phyloP scores from a whole-genome alignment of 2,888 invertebrate species.

The Ceriagrion tenellum region DNA sequence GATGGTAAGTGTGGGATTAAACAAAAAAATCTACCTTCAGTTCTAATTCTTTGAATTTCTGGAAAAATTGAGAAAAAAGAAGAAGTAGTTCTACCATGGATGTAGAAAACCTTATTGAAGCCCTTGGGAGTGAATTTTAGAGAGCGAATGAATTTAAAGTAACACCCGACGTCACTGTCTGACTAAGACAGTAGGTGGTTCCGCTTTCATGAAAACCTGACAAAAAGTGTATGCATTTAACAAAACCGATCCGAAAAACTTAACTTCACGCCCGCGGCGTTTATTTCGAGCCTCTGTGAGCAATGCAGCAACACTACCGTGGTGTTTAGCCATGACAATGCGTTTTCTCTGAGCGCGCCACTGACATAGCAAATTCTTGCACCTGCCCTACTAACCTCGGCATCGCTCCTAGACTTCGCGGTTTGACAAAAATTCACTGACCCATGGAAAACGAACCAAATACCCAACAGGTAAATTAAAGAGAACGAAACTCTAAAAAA shows the following conservation, averaged over 20 bases:
- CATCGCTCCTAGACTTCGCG: not conserved
- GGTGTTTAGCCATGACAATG: not conserved
- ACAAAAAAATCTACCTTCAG: not conserved
- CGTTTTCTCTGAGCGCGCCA: not conserved
- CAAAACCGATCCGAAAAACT: too few species aligned
- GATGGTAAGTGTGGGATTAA: not conserved
- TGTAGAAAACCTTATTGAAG: too few species aligned
- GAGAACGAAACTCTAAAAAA: not conserved
- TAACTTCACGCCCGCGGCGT: not conserved
- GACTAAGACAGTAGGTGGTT: too few species aligned
- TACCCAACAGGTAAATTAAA: not conserved
- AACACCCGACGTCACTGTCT: too few species aligned
- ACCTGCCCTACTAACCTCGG: conserved; percentile 22
- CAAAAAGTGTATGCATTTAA: not conserved
- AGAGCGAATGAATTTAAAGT: too few species aligned
- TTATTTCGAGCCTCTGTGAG: not conserved
- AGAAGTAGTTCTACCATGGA: too few species aligned
- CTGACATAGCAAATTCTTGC: not conserved
- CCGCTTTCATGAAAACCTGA: not conserved
- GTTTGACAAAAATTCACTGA: not conserved
- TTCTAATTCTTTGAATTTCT: too few species aligned
- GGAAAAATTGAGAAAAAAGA: too few species aligned
- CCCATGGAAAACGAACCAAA: not conserved
- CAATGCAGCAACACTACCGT: not conserved
- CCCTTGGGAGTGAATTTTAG: too few species aligned